These are phyloP conservation scores for Bombus balteatus DNA, from an alignment of 1,140 invertebrate species.

Conservation along the genomic window DNA sequence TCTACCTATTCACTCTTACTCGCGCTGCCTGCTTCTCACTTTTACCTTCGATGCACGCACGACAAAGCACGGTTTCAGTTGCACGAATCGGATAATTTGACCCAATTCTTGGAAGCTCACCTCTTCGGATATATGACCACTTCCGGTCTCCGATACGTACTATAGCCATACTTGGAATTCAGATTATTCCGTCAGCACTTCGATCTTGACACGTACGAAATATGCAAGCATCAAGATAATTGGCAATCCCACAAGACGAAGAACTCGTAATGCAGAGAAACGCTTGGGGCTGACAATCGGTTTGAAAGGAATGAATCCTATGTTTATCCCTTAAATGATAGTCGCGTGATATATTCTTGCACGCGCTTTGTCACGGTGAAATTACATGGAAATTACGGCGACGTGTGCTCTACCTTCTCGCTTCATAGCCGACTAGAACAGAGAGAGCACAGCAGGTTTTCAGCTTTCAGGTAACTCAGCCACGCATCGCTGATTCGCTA, in stretches of 20 bases:
- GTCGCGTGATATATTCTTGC: not conserved
- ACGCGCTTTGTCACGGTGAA: not conserved
- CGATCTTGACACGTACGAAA: not conserved
- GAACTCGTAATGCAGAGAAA: not conserved
- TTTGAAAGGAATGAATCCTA: not conserved
- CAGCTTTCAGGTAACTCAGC: not conserved
- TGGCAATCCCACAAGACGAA: not conserved
- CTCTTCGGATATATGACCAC: too few species aligned
- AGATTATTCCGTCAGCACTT: not conserved
- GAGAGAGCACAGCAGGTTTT: not conserved
- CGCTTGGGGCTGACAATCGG: not conserved
- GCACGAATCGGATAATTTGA: too few species aligned
- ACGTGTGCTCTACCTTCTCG: not conserved
- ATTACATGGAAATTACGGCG: not conserved
- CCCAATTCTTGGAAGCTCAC: too few species aligned
- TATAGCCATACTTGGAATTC: not conserved
- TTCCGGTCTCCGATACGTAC: too few species aligned
- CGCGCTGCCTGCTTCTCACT: too few species aligned
- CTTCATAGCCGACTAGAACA: not conserved
- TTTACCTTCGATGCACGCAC: too few species aligned
- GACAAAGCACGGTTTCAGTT: too few species aligned
- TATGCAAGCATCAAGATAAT: not conserved
- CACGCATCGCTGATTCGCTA: conserved; percentile 27
- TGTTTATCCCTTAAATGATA: not conserved
- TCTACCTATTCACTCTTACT: too few species aligned